Evolutionary conservation across 2,797 vertebrate genomes (phyloP).

Genomic region (Sternotherus odoratus): DNA sequence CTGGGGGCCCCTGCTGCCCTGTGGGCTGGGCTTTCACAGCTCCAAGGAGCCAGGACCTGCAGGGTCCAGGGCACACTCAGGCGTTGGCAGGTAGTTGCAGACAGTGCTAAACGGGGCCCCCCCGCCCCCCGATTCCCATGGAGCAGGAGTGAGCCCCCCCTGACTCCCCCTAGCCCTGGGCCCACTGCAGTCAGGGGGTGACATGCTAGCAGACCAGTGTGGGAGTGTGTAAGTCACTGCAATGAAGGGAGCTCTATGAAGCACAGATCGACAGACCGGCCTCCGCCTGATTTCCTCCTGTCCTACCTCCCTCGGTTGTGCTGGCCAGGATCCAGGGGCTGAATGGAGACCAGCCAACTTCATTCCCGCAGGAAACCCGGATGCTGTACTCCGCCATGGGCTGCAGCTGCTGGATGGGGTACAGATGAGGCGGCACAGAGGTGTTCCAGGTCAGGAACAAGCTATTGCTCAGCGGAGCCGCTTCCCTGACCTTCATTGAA

Average conservation of each 20-base stretch:
- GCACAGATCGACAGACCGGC: fast-evolving
- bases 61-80: not conserved
- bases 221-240: not conserved
- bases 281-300: fast-evolving
- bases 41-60: not conserved
- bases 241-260: not conserved
- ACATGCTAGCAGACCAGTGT: too few relatives aligned
- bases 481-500: conserved; percentile 76
- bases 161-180: too few relatives aligned
- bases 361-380: conserved; percentile 91
- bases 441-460: conserved; percentile 75
- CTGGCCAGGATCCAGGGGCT: conserved; percentile 88
- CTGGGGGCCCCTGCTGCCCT: too few relatives aligned
- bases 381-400: conserved; percentile 89
- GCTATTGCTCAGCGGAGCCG: conserved; percentile 39
- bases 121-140: not conserved
- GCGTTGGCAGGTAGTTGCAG: not conserved
- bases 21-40: not conserved
- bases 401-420: conserved; percentile 84
- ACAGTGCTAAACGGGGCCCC: not conserved
- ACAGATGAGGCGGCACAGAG: conserved; percentile 85
- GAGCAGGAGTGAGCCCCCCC: not conserved
- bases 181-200: too few relatives aligned
- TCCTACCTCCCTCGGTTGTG: conserved; percentile 94
- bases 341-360: conserved; percentile 86